Base-by-base conservation (phyloP, 2,888 invertebrate genomes). In the Torymus tubicola region DNA sequence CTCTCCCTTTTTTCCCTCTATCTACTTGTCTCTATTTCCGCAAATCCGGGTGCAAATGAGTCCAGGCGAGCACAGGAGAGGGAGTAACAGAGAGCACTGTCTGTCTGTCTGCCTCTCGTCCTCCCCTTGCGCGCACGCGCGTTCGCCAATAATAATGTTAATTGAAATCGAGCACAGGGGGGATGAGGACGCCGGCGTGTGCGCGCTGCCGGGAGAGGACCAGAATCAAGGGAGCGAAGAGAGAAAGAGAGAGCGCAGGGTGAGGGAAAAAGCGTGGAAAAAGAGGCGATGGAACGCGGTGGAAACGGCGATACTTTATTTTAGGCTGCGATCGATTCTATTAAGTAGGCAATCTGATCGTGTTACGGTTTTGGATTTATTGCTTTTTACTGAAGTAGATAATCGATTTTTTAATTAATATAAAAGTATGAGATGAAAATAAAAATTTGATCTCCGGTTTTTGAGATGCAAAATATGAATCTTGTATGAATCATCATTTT, bases 71-170 rank as follows among this genome's bases (percentile, higher is more conserved):
- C 42, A 8, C 42, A 8, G 42, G n/a, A 70, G 74, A 82, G 73
- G 78, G 80, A 82, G 77, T 82, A 70, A 81, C 83, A 82, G 68
- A 79, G 78, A 79, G 78, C 83, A 81, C 83, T 82, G 81, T 82
- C 83, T 85, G 84, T 85, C 86, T 84, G 85, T 86, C 86, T 8
- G 42, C 42, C 8, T 42, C 42, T 42, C 63, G 63, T 52, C 21
- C 42, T 21, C 68, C 53, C 84, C 85, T 42, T 8, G 42, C 42
- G 42, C 42, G 42, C 42, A 8, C 42, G 42, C 42, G 42, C 84
- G 83, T 85, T 84, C 84, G 80, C 81, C 85, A 86, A 88, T 89
- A 88, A 89, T 88, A 88, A 89, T 88, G 88, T 88, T 88, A 88
- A 89, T 89, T 88, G 87, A 86, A 86, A 87, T 87, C 85, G 85